Evolutionary conservation across 2,113 vertebrate genomes (phyloP), one percentile per base, ranked within the genome.

Genomic region (Ageneiosus marmoratus): DNA sequence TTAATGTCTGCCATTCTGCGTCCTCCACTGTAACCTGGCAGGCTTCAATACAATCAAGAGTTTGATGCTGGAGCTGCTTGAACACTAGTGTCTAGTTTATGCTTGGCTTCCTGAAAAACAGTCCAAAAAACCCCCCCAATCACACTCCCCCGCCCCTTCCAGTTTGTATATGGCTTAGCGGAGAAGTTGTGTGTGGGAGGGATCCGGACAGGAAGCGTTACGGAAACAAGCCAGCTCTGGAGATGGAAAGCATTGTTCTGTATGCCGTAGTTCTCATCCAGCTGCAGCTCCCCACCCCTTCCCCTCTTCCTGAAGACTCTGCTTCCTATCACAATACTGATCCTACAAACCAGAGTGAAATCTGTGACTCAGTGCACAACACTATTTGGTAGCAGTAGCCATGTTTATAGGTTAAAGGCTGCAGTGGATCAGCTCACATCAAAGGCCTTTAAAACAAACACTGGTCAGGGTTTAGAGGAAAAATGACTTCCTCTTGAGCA

Each of bases 211-310:
- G 87, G 87, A 86, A 87, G 81, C 37, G 58, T 81, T 83, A 67
- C 34, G 72, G 82, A 86, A 86, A 83, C 24, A 53, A 29, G 70
- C 34, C 73, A 24, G 56, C 70, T 46, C 77, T 76, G n/a, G 79
- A 80, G 75, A 82, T 86, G n/a, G 82, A 55, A 81, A 58, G 75
- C 83, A 87, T 87, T 88, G 88, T 88, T 89, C 67, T 73, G 46
- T 24, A 44, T 9, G 69, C 69, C 8, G 56, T 78, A 69, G 62
- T 86, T 85, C 80, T 87, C 85, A 84, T 76, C 82, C 75, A 74
- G 77, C 82, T 53, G 74, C n/a, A 37, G 53, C 55, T 82, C 80
- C 44, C 81, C 82, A 82, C 82, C 84, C 53, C 73, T 77, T 81
- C 82, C 79, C 72, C 37, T 79, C 63, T 80, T 83, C 83, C 86